A percentile compares a stretch with the other conserved stretches of the same genome.
Evolutionary conservation across 2,797 vertebrate genomes (phyloP).

Genomic region (Meriones psammophilus): DNA sequence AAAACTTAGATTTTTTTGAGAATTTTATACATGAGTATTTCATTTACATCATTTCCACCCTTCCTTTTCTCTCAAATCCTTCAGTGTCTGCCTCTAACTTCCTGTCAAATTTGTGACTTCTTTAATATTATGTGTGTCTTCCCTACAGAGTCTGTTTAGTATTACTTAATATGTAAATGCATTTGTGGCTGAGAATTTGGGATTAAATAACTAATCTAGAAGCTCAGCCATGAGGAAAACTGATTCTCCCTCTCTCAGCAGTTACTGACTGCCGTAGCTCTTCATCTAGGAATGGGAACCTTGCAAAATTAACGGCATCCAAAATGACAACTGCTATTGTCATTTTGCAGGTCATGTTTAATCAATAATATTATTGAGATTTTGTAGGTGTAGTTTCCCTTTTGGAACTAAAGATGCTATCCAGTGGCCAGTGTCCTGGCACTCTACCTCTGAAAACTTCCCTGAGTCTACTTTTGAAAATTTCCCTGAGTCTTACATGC

Average conservation of each 20-base stretch:
- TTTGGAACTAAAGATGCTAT: neutral
- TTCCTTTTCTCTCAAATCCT: neutral
- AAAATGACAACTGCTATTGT: neutral
- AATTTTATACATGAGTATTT: neutral
- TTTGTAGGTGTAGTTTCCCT: neutral
- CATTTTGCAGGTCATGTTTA: neutral
- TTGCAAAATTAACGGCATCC: neutral
- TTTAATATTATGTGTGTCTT: neutral
- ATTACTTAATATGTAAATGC: neutral
- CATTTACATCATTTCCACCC: neutral
- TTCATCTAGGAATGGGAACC: neutral
- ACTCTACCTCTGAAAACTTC: neutral
- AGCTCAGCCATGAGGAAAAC: neutral
- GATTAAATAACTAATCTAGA: neutral
- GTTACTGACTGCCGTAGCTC: neutral
- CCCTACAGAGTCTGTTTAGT: neutral
- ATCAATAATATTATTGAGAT: neutral
- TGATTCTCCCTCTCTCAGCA: neutral
- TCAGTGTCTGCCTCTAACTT: too few species aligned
- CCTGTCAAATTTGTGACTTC: neutral
- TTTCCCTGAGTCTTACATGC: neutral
- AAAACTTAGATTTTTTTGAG: neutral
- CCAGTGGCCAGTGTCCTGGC: neutral
- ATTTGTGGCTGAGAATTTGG: neutral
- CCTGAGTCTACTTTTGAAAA: too few species aligned